A percentile compares a stretch with the other conserved stretches of the same genome.
Evolutionary conservation across 2,888 invertebrate species (phyloP).

Genomic region (Halictus ligatus): DNA sequence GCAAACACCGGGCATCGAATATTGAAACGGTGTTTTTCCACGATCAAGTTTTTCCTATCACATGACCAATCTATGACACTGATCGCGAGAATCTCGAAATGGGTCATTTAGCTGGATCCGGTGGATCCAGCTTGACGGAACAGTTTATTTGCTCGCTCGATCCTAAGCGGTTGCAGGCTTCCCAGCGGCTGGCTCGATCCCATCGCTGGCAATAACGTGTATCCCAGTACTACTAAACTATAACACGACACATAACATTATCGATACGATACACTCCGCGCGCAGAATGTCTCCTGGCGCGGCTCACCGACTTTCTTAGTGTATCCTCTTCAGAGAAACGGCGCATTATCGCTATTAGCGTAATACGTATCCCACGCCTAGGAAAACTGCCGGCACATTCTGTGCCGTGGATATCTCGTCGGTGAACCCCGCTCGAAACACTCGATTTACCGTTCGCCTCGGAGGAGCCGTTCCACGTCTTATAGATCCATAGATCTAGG

Average conservation of each 20-base stretch:
- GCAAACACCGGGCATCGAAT: not conserved
- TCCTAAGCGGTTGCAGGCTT: not conserved
- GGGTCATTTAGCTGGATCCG: not conserved
- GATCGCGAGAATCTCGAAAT: constrained; percentile 4
- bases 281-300: constrained; percentile 54
- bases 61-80: not conserved
- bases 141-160: not conserved
- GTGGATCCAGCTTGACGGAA: not conserved
- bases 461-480: constrained; percentile 27
- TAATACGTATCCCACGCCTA: constrained; percentile 71
- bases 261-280: constrained; percentile 38
- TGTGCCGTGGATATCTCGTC: constrained; percentile 62
- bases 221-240: not conserved
- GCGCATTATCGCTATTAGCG: constrained; percentile 79
- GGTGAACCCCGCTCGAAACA: constrained; percentile 54
- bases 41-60: not conserved
- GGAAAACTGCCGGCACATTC: constrained; percentile 49
- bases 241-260: constrained; percentile 11
- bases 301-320: constrained; percentile 60
- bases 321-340: constrained; percentile 69
- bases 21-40: not conserved
- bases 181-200: not conserved
- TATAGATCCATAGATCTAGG: constrained; percentile 60
- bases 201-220: constrained; percentile 4
- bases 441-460: constrained; percentile 68